Conservation (phyloP, 2,113 vertebrate genomes). For the Etheostoma spectabile region DNA sequence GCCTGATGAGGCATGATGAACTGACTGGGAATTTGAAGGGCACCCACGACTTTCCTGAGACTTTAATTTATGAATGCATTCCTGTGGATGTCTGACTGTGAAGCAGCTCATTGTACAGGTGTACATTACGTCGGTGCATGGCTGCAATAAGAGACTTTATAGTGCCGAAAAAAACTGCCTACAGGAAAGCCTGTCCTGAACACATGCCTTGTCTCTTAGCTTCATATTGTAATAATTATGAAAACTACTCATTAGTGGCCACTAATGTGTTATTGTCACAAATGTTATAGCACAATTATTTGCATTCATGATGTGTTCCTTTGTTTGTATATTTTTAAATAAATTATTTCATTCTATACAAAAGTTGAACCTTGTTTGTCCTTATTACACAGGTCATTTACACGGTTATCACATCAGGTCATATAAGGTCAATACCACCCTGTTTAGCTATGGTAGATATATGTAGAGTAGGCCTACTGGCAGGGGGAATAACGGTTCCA, state of each 20-base stretch:
- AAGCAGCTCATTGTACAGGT: constrained; percentile 53
- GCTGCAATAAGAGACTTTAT: constrained; percentile 50
- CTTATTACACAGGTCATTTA: constrained; percentile 2
- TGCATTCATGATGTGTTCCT: constrained; percentile 49
- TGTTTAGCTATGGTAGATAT: neutral
- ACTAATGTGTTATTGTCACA: constrained; percentile 66
- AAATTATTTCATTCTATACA: constrained; percentile 75
- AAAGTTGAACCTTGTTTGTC: constrained; percentile 34
- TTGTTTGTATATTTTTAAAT: constrained; percentile 74
- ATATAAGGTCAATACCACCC: neutral
- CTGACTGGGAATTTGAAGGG: constrained; percentile 36
- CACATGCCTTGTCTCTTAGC: constrained; percentile 74
- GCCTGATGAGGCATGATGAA: constrained; percentile 2
- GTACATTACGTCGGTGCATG: constrained; percentile 41
- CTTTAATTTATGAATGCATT: constrained; percentile 58
- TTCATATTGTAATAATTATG: constrained; percentile 47
- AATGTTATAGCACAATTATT: constrained; percentile 50
- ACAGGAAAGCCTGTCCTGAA: constrained; percentile 70
- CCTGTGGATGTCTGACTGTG: constrained; percentile 59
- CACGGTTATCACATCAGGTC: neutral
- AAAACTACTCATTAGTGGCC: constrained; percentile 58
- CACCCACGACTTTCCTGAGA: constrained; percentile 32
- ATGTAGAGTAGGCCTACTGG: neutral
- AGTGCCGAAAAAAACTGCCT: constrained; percentile 64
- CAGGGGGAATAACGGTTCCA: neutral